phyloP scores from a whole-genome alignment of 2,888 invertebrate species.

The Lithosia quadra region DNA sequence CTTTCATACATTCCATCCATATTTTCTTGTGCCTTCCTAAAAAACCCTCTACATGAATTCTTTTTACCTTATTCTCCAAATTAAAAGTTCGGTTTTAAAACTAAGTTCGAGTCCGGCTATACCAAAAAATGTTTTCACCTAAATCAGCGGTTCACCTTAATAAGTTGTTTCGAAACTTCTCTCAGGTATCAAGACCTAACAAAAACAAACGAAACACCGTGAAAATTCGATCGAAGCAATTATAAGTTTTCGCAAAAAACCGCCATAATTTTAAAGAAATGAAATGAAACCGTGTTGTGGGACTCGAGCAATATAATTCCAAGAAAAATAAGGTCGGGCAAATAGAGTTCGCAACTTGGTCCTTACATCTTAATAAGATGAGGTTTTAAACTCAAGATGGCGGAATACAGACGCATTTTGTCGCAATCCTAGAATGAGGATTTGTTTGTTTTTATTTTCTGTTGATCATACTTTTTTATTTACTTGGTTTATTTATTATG shows the following conservation, averaged over 20 bases:
- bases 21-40: too few species aligned
- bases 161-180: neutral
- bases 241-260: slow-evolving; percentile 18
- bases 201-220: slow-evolving; percentile 2
- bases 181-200: neutral
- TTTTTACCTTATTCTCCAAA: too few species aligned
- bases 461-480: neutral
- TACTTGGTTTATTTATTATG: neutral
- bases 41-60: too few species aligned
- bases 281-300: slow-evolving; percentile 22
- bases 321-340: slow-evolving; percentile 42
- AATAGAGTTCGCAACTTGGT: slow-evolving; percentile 37
- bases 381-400: slow-evolving; percentile 26
- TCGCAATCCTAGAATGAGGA: neutral
- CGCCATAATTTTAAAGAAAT: slow-evolving; percentile 19
- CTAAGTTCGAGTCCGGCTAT: neutral
- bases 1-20: too few species aligned
- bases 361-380: slow-evolving; percentile 28
- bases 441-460: neutral
- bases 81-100: too few species aligned
- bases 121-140: neutral
- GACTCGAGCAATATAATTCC: slow-evolving; percentile 40
- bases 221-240: slow-evolving; percentile 21
- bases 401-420: slow-evolving; percentile 6
- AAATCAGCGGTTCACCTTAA: neutral